Evolutionary conservation across 2,113 vertebrate genomes (phyloP).

Genomic region (Heterotilapia buettikoferi): DNA sequence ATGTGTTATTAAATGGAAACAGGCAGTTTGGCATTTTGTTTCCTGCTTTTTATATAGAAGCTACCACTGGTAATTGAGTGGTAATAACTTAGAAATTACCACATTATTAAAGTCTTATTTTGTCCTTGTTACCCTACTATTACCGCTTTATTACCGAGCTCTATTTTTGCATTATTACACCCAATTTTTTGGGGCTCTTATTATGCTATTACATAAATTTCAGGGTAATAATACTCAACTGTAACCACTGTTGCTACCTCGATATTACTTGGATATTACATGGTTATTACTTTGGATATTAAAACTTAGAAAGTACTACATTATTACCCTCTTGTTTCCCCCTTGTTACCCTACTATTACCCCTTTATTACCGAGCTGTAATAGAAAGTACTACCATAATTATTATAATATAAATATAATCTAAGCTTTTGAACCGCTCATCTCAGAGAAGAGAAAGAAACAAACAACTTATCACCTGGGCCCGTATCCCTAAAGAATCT

Average conservation of each 20-base stretch:
- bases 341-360: not conserved
- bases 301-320: not conserved
- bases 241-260: not conserved
- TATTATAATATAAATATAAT: not conserved
- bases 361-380: not conserved
- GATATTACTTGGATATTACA: not conserved
- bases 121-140: not conserved
- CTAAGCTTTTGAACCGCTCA: not conserved
- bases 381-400: not conserved
- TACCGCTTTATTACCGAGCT: not conserved
- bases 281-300: not conserved
- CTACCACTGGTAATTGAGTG: not conserved
- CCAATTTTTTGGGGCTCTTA: rapidly evolving
- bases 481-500: too few relatives aligned
- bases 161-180: not conserved
- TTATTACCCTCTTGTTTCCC: not conserved
- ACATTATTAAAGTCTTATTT: not conserved
- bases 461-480: not conserved
- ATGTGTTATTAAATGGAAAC: not conserved
- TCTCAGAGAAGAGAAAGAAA: not conserved
- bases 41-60: not conserved
- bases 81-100: not conserved
- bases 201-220: not conserved
- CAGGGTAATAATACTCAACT: not conserved
- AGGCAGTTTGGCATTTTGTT: not conserved